Percentiles rank a stretch among this genome's conserved stretches.
These are phyloP conservation scores for Uloborus diversus DNA, from an alignment of 1,140 invertebrate genomes.

Conservation along the genomic window DNA sequence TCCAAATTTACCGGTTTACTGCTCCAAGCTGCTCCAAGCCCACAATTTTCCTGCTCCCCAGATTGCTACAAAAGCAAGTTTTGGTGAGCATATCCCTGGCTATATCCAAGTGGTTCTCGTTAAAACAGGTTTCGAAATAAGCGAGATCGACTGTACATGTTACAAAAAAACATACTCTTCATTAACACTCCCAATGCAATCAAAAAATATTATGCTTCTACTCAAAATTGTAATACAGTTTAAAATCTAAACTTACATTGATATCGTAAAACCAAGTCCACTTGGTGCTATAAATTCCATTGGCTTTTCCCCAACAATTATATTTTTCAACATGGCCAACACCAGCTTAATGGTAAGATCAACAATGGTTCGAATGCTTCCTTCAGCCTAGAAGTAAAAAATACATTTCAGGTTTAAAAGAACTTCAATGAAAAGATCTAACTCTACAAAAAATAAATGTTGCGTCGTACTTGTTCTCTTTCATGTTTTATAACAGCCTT, in stretches of 20 bases:
- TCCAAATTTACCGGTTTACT: too few relatives aligned
- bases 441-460: too few relatives aligned
- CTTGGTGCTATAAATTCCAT: constrained; percentile 60
- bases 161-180: too few relatives aligned
- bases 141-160: too few relatives aligned
- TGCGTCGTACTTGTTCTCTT: constrained; percentile 49
- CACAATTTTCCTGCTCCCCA: too few relatives aligned
- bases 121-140: too few relatives aligned
- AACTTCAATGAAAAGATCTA: not conserved
- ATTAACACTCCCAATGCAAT: too few relatives aligned
- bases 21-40: too few relatives aligned
- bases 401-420: not conserved
- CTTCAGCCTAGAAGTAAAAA: constrained; percentile 56
- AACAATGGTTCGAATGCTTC: constrained; percentile 60
- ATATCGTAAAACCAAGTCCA: constrained; percentile 61
- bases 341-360: constrained; percentile 60
- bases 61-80: too few relatives aligned
- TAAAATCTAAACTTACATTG: constrained; percentile 58
- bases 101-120: too few relatives aligned
- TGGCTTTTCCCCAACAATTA: constrained; percentile 61
- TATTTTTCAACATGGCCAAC: constrained; percentile 60
- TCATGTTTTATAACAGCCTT: constrained; percentile 60
- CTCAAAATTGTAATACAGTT: not conserved
- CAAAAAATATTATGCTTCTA: too few relatives aligned
- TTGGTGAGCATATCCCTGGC: too few relatives aligned